A percentile compares a stretch with the other conserved stretches of the same genome.
Conservation (phyloP, 2,797 vertebrate genomes). For the Aulostomus chinensis region DNA sequence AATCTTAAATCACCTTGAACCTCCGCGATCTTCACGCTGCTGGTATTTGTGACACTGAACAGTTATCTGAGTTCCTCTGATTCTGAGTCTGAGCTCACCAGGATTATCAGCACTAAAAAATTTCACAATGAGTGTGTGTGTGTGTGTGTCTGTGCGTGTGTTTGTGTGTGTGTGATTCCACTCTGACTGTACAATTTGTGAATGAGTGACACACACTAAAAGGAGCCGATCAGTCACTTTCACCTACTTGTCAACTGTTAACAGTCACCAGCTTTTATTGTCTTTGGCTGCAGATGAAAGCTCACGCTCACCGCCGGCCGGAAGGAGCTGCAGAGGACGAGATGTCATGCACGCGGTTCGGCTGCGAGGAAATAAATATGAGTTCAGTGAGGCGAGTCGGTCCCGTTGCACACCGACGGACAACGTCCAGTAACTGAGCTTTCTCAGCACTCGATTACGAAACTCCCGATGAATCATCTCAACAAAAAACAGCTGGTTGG, state of each 20-base stretch:
- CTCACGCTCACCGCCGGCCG: neutral
- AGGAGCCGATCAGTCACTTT: conserved; percentile 12
- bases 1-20: too few relatives aligned
- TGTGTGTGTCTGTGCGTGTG: neutral
- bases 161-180: conserved; percentile 16
- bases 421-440: too few relatives aligned
- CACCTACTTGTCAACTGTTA: conserved; percentile 6
- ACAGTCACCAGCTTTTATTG: neutral
- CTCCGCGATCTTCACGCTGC: too few relatives aligned
- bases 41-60: too few relatives aligned
- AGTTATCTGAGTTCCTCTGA: too few relatives aligned
- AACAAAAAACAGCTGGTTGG: too few relatives aligned
- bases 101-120: conserved; percentile 1
- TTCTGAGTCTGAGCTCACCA: neutral
- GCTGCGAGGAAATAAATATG: too few relatives aligned
- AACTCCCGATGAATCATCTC: too few relatives aligned
- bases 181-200: conserved; percentile 19
- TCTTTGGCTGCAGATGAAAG: conserved; percentile 20
- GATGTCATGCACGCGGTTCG: too few relatives aligned
- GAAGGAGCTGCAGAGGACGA: neutral
- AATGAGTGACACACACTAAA: conserved; percentile 15
- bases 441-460: too few relatives aligned
- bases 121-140: too few relatives aligned
- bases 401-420: too few relatives aligned
- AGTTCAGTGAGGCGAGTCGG: neutral